Base-by-base conservation (phyloP, 2,797 vertebrate species). In the Steatocranus sp. region DNA sequence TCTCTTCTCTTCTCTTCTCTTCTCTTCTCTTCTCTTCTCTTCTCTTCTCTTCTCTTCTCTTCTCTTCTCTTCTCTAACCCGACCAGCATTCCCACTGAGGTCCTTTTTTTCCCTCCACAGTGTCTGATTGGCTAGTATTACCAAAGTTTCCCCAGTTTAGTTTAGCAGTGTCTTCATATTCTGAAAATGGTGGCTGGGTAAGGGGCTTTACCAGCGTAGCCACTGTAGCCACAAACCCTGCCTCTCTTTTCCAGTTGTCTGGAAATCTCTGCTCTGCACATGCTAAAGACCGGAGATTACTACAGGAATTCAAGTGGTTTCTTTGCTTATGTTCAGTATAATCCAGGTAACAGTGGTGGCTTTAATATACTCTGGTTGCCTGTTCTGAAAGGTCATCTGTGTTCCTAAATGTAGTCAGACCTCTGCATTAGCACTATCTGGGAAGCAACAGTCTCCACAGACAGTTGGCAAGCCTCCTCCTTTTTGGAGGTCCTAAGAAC, bases 171-270 rank as follows among this genome's bases (percentile, higher is more conserved):
- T 84, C 38, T 50, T 73, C 18, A 76, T 83, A 86, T 82, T 74
- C 34, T 68, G 30, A 46, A 78, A 83, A 53, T 58, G 41, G 76
- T 66, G 58, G 80, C 74, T 74, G 76, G 70, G 54, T 49, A 43
- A 38, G 51, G 78, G 81, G 86, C 68, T 78, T 84, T 86, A 63
- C 79, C 58, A 61, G 18, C 18, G 17, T 61, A 86, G 87, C 85
- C 86, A 46, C 89, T 17, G 61, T 70, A 68, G 14, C 89, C 89
- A 75, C 88, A 85, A 85, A 85, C 76, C 66, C 85, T 41, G 51
- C 81, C 78, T 75, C 80, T 76, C 76, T 84, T 87, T 90, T 88
- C 86, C 49, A 5, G 81, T 61, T 17, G 51, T 76, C 88, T 91
- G 85, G 87, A 93, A 92, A 81, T 27, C 46, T 88, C 48, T 34